Conservation (phyloP, 1,140 invertebrate genomes). For the Atta texana region DNA sequence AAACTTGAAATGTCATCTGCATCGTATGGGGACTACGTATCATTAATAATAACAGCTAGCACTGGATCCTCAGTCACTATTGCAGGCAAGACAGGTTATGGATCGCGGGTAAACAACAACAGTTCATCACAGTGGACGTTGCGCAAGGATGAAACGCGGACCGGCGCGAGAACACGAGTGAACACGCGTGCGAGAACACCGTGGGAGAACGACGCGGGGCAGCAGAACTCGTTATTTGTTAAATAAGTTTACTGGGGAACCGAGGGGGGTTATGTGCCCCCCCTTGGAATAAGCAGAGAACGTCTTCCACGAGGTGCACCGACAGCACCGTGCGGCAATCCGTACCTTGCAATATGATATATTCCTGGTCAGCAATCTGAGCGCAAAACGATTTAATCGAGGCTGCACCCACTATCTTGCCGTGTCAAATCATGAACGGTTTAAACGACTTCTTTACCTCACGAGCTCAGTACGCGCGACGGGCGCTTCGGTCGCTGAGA, state of each 20-base stretch:
- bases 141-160: slow-evolving; percentile 3
- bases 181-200: background rate
- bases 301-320: background rate
- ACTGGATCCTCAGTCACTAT: background rate
- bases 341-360: slow-evolving; percentile 60
- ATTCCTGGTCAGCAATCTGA: slow-evolving; percentile 44
- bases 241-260: background rate
- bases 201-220: background rate
- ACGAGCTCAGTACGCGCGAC: background rate
- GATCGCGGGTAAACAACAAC: slow-evolving; percentile 66
- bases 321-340: background rate
- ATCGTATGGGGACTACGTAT: background rate
- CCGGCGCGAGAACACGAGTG: background rate
- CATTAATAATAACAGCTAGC: background rate
- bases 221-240: background rate
- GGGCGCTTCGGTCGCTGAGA: slow-evolving; percentile 16
- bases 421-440: slow-evolving; percentile 69
- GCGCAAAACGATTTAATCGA: slow-evolving; percentile 25
- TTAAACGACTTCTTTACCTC: slow-evolving; percentile 60
- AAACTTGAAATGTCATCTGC: background rate
- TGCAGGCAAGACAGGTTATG: slow-evolving; percentile 67
- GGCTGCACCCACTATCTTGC: slow-evolving; percentile 58
- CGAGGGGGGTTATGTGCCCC: slow-evolving; percentile 27
- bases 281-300: background rate
- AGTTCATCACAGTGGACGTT: slow-evolving; percentile 45